Conservation (phyloP, 2,888 invertebrate genomes). For the Cecidostiba fungosa region DNA sequence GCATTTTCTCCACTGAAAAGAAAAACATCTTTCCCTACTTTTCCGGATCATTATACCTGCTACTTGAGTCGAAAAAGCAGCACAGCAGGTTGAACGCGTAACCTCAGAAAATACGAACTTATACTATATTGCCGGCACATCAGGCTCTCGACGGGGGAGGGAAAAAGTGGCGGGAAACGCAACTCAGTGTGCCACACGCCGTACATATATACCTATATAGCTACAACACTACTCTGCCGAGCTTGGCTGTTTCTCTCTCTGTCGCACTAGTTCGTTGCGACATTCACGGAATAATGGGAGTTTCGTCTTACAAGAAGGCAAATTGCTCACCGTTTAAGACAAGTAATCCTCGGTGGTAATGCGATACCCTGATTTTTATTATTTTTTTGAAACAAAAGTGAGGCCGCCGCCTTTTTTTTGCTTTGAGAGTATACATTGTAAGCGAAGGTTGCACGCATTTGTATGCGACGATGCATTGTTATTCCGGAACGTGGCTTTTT, state of each 20-base stretch:
- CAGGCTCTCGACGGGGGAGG: slow-evolving; percentile 43
- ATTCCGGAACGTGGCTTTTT: not conserved
- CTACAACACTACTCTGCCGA: not conserved
- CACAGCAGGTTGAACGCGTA: not conserved
- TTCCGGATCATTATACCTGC: not conserved
- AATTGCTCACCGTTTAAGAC: slow-evolving; percentile 56
- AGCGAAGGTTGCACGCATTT: not conserved
- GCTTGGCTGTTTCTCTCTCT: not conserved
- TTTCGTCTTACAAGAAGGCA: slow-evolving; percentile 49
- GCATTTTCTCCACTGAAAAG: not conserved
- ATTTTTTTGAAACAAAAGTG: slow-evolving; percentile 37
- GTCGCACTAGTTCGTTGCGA: not conserved
- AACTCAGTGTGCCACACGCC: slow-evolving; percentile 18
- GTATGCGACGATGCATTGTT: not conserved
- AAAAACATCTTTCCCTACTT: not conserved
- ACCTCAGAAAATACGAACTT: slow-evolving; percentile 1
- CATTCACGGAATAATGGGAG: slow-evolving; percentile 26
- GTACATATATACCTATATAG: not conserved
- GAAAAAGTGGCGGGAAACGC: slow-evolving; percentile 64
- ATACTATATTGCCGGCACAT: not conserved
- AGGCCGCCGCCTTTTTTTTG: not conserved
- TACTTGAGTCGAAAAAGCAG: not conserved
- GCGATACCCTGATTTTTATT: slow-evolving; percentile 9
- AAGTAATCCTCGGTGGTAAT: slow-evolving; percentile 30
- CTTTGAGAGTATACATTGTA: slow-evolving; percentile 15